Percentiles rank a stretch among this genome's conserved stretches.
Evolutionary conservation across 2,113 vertebrate genomes (phyloP).

Genomic region (Ariopsis seemanni): DNA sequence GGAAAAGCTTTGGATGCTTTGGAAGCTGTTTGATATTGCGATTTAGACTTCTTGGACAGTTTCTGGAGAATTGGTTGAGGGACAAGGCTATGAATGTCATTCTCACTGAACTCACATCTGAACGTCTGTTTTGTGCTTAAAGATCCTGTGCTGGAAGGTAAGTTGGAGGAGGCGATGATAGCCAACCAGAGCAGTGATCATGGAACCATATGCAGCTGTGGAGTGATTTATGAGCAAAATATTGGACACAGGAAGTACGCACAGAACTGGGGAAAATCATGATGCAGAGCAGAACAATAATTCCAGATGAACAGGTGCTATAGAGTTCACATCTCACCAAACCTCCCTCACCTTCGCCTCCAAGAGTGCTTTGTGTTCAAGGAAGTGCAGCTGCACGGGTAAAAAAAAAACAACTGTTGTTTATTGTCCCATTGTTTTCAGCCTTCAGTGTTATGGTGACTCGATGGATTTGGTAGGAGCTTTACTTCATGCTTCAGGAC

Average conservation of each 20-base stretch:
- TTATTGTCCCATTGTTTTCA: neutral
- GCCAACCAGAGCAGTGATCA: neutral
- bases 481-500: neutral
- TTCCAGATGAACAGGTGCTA: neutral
- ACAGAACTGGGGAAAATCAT: neutral
- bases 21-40: neutral
- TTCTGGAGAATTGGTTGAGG: neutral
- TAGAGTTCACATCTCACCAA: neutral
- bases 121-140: neutral
- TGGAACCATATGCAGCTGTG: neutral
- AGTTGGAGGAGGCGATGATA: neutral
- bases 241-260: neutral
- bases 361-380: neutral
- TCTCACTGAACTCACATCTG: neutral
- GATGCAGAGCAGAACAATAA: neutral
- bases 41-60: neutral
- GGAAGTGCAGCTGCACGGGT: conserved; percentile 1
- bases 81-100: neutral
- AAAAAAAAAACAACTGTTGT: neutral
- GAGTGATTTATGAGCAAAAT: neutral
- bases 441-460: neutral
- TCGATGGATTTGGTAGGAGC: neutral
- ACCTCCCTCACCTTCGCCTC: neutral
- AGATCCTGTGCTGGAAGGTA: neutral
- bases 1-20: neutral